Evolutionary conservation across 1,140 invertebrate genomes (phyloP).

Genomic region (Ditylenchus dipsaci): DNA sequence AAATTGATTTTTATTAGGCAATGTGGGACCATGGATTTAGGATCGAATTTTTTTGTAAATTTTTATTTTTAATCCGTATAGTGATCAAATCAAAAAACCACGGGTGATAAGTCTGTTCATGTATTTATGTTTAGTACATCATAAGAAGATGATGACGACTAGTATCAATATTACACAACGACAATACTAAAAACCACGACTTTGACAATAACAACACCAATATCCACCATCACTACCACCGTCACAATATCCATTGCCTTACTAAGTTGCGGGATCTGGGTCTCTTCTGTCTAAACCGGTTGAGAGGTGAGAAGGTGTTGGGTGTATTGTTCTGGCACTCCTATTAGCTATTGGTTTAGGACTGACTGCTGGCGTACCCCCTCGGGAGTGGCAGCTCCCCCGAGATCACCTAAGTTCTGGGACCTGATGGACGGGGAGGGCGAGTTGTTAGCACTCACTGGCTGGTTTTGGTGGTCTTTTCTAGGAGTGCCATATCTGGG

Average conservation of each 20-base stretch:
- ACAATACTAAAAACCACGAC: neutral
- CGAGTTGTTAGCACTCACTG: neutral
- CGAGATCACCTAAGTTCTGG: neutral
- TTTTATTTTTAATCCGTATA: too few species aligned
- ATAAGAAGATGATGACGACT: too few species aligned
- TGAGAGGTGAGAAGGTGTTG: slow-evolving; percentile 11
- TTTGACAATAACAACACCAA: too few species aligned
- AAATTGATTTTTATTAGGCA: too few species aligned
- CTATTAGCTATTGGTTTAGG: neutral
- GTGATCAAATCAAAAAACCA: too few species aligned
- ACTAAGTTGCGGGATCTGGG: slow-evolving; percentile 29
- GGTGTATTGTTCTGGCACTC: neutral
- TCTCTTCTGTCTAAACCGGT: slow-evolving; percentile 15
- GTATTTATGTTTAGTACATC: too few species aligned
- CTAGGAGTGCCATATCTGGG: too few species aligned
- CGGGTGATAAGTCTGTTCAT: too few species aligned
- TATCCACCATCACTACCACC: neutral
- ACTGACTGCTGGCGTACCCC: neutral
- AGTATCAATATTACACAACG: neutral
- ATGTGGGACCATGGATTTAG: too few species aligned
- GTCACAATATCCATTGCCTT: slow-evolving; percentile 1
- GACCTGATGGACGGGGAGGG: neutral
- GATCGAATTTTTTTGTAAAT: too few species aligned
- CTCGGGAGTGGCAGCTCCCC: neutral
- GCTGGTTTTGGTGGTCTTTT: too few species aligned